Base-by-base conservation (phyloP, 2,888 invertebrate genomes). In the Xylota sylvarum region DNA sequence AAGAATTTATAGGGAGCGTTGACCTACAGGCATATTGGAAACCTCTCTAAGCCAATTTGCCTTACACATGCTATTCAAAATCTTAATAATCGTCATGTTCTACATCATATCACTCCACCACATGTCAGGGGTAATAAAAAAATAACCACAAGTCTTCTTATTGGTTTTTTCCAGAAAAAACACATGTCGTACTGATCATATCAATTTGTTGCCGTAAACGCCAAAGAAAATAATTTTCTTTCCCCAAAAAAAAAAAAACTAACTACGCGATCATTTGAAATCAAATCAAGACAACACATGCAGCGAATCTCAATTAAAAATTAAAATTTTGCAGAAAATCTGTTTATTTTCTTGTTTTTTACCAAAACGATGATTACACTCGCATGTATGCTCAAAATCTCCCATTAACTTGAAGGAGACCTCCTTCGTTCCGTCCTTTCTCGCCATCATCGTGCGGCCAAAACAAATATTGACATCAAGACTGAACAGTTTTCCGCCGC, bases 401-500 rank as follows among this genome's bases (percentile, higher is more conserved):
- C 50, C 55, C 62, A 79, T 73, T 62, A 67, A 60, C 40, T 64
- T 35, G 40, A 64, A 77, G 40, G 43, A 67, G 64, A 43, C 14
- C 52, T 46, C 46, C 35, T 37, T 43, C 60, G 46, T 40, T 14
- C 10, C 52, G 23, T 6, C 62, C 65, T 52, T 50, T 17, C 5
- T n/a, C 14, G n/a, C 4, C n/a, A n/a, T 17, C 48, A 48, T 43
- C 14, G 23, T 50, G n/a, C 14, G 60, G 79, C 83, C 73, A 79
- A 84, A 67, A 62, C 67, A 73, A 79, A 84, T 84, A 84, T 84
- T 79, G 65, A 84, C 73, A 84, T 79, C 83, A 84, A 67, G 52
- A 73, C 40, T 55, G 32, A 60, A 60, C 23, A 52, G 58, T 52
- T 67, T 65, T 74, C 40, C 40, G 52, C 7, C 74, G 73, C n/a